These are phyloP conservation scores for Habroteleia sp. DNA, from an alignment of 2,888 invertebrate genomes.

Conservation along the genomic window DNA sequence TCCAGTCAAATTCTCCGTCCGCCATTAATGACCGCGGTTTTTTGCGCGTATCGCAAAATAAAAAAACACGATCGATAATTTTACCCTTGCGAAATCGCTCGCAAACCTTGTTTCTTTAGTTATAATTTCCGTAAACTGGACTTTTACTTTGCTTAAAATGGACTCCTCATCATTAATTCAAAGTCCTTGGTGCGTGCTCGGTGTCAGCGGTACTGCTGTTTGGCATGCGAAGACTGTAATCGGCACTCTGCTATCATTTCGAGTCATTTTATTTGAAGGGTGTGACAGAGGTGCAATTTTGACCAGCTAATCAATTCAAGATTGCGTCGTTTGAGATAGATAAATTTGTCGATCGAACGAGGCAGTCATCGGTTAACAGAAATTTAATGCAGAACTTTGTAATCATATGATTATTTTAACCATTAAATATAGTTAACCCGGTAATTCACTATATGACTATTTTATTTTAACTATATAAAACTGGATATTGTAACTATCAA, in stretches of 20 bases:
- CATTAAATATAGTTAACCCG: too few relatives aligned
- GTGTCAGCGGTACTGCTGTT: slow-evolving; percentile 72
- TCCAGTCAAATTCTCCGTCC: not conserved
- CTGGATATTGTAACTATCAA: too few relatives aligned
- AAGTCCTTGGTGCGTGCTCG: slow-evolving; percentile 56
- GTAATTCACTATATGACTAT: too few relatives aligned
- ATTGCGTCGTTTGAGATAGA: slow-evolving; percentile 70
- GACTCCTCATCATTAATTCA: slow-evolving; percentile 42
- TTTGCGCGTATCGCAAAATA: slow-evolving; percentile 3
- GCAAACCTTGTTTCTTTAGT: slow-evolving; percentile 26
- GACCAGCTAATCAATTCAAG: slow-evolving; percentile 72
- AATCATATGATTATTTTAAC: too few relatives aligned
- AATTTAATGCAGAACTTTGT: not conserved
- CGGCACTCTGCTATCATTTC: slow-evolving; percentile 74
- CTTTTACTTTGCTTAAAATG: slow-evolving; percentile 32
- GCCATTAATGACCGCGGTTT: slow-evolving; percentile 8
- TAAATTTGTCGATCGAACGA: slow-evolving; percentile 63
- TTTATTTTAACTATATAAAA: too few relatives aligned
- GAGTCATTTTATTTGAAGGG: slow-evolving; percentile 76
- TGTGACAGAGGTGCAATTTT: slow-evolving; percentile 75
- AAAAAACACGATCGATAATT: slow-evolving; percentile 15
- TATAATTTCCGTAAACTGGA: slow-evolving; percentile 42
- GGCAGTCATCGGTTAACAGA: not conserved
- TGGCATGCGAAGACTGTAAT: slow-evolving; percentile 77
- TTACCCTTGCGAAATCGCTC: slow-evolving; percentile 6